Evolutionary conservation across 2,113 vertebrate genomes (phyloP).

Genomic region (Chaetops frenatus): DNA sequence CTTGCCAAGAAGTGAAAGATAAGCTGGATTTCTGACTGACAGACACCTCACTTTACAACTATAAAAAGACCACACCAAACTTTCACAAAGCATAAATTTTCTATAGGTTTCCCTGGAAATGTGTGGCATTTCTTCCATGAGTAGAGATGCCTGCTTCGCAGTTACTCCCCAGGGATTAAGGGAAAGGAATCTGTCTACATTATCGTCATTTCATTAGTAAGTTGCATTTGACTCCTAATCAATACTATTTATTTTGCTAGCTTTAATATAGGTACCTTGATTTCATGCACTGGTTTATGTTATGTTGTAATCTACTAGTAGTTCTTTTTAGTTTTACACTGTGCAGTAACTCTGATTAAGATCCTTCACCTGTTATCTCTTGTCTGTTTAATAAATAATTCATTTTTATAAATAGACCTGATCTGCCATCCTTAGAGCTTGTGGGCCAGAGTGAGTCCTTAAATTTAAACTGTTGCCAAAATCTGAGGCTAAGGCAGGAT

Average conservation of each 20-base stretch:
- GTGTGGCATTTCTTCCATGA: neutral
- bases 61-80: neutral
- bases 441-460: neutral
- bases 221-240: neutral
- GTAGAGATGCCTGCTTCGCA: neutral
- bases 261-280: neutral
- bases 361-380: neutral
- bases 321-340: neutral
- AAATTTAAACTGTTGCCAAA: neutral
- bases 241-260: neutral
- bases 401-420: neutral
- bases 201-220: neutral
- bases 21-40: neutral
- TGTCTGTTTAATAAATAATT: neutral
- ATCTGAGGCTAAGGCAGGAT: neutral
- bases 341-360: neutral
- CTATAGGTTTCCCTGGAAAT: neutral
- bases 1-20: neutral
- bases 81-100: neutral
- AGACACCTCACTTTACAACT: neutral
- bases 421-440: neutral
- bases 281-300: neutral
- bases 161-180: neutral
- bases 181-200: neutral
- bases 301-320: neutral